These are phyloP conservation scores for Okamejei kenojei DNA, from an alignment of 2,797 vertebrate genomes.

Conservation along the genomic window DNA sequence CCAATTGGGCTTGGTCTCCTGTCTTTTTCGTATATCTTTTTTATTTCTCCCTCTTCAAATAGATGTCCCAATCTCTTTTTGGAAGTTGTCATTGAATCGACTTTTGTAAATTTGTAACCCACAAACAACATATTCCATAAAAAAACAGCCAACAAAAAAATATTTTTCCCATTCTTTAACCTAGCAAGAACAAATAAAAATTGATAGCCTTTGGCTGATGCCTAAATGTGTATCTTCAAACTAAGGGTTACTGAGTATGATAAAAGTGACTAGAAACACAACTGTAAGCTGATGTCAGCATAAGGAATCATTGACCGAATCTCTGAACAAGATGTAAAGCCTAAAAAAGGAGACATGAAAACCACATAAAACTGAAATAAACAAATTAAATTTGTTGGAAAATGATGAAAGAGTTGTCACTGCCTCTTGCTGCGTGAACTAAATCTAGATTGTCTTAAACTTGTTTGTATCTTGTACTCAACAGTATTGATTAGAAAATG, in stretches of 20 bases:
- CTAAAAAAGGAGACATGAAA: not conserved
- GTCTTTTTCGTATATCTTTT: not conserved
- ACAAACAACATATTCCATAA: not conserved
- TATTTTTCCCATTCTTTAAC: not conserved
- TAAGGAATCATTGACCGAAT: not conserved
- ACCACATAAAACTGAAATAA: not conserved
- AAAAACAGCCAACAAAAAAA: not conserved
- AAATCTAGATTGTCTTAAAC: not conserved
- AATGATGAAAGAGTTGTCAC: constrained; percentile 2
- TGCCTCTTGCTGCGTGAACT: not conserved
- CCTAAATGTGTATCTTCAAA: not conserved
- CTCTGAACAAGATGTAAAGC: not conserved
- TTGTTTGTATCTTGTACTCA: not conserved
- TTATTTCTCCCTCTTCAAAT: not conserved
- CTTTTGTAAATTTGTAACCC: not conserved
- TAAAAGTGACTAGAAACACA: not conserved
- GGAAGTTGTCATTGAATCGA: not conserved
- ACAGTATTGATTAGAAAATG: not conserved
- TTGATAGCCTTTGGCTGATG: not conserved
- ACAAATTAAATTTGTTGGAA: not conserved
- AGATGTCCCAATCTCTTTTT: not conserved
- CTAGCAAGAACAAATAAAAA: not conserved
- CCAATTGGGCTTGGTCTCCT: not conserved
- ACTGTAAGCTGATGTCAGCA: not conserved
- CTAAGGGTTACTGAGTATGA: not conserved